phyloP scores from a whole-genome alignment of 2,888 invertebrate species.

The Catocala sponsa region DNA sequence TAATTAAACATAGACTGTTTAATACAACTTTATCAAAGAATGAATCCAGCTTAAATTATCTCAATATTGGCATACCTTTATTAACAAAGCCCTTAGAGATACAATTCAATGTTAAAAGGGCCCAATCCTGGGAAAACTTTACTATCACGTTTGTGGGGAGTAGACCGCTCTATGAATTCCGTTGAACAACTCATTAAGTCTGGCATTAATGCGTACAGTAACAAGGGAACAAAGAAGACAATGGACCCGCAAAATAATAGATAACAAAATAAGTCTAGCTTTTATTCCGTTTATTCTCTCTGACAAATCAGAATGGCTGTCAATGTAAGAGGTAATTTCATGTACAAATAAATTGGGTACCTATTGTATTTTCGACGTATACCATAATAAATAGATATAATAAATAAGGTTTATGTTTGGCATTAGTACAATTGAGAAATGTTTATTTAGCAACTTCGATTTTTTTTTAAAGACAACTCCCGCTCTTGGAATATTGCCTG shows the following conservation, averaged over 20 bases:
- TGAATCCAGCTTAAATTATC: neutral
- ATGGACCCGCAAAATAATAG: conserved; percentile 41
- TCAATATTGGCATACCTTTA: conserved; percentile 7
- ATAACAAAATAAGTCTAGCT: conserved; percentile 39
- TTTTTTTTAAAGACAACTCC: too few relatives aligned
- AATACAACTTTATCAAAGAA: neutral
- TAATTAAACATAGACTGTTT: neutral
- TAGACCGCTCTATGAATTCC: conserved; percentile 26
- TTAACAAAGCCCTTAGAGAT: conserved; percentile 3
- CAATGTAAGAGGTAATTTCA: conserved; percentile 37
- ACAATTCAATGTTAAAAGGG: conserved; percentile 3
- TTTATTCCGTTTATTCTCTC: conserved; percentile 33
- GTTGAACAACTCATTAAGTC: conserved; percentile 44
- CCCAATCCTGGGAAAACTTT: conserved; percentile 7
- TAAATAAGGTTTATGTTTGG: too few relatives aligned
- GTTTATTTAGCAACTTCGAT: too few relatives aligned
- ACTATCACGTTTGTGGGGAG: conserved; percentile 13
- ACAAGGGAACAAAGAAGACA: conserved; percentile 49
- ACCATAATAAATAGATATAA: neutral
- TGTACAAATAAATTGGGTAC: conserved; percentile 23
- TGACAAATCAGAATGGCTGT: conserved; percentile 45
- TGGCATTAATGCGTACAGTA: conserved; percentile 44
- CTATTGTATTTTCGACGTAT: conserved; percentile 16
- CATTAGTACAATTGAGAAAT: too few relatives aligned
- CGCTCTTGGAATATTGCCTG: too few relatives aligned